These are phyloP conservation scores for Esox niger DNA, from an alignment of 2,113 vertebrate genomes.

Conservation along the genomic window DNA sequence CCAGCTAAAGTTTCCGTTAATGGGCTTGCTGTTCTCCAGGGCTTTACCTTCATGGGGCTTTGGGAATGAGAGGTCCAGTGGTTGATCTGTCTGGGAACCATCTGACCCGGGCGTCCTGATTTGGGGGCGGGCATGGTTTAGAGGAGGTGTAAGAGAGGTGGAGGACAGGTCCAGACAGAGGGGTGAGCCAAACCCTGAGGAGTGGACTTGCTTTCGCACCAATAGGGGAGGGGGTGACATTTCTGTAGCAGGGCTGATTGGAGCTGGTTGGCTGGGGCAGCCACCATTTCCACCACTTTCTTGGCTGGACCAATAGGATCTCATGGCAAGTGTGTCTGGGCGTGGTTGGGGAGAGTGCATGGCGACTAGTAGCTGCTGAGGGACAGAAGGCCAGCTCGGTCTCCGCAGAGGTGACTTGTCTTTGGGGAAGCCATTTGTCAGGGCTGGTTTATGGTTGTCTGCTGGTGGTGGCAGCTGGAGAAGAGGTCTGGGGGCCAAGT, in stretches of 20 bases:
- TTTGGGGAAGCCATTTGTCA: constrained; percentile 53
- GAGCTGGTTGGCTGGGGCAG: constrained; percentile 47
- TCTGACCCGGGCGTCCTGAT: constrained; percentile 39
- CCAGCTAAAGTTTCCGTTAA: constrained; percentile 20
- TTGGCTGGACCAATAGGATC: constrained; percentile 51
- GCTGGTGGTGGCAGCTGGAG: background rate
- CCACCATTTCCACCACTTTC: constrained; percentile 31
- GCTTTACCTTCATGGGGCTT: constrained; percentile 41
- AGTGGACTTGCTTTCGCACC: constrained; percentile 45
- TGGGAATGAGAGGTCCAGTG: constrained; percentile 77
- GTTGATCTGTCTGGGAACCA: constrained; percentile 64
- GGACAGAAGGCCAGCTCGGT: constrained; percentile 60
- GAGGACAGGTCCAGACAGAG: constrained; percentile 58
- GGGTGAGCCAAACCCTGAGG: constrained; percentile 58
- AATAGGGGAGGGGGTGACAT: constrained; percentile 48
- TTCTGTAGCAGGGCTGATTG: constrained; percentile 45
- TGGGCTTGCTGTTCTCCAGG: background rate
- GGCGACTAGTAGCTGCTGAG: constrained; percentile 64
- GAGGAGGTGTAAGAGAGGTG: constrained; percentile 44
- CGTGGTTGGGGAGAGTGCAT: constrained; percentile 59
- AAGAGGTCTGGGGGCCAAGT: constrained; percentile 46
- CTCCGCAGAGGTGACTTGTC: constrained; percentile 59
- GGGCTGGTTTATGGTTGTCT: constrained; percentile 45
- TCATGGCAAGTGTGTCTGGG: constrained; percentile 36
- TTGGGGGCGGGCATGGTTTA: constrained; percentile 24